Evolutionary conservation across 2,797 vertebrate species (phyloP).

Genomic region (Pagetopsis macropterus): DNA sequence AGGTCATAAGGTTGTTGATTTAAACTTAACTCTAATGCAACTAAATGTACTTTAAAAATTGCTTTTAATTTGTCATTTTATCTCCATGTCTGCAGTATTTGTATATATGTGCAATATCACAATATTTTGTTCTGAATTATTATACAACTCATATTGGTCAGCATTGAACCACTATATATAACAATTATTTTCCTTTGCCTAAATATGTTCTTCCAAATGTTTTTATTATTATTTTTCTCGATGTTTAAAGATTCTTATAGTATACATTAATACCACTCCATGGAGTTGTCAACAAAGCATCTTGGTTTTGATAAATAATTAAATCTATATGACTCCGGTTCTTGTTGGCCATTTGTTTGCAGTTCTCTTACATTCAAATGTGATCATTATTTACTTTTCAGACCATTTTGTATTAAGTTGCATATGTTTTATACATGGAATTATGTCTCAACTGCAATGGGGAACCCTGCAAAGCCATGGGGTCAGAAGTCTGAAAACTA

Average conservation of each 20-base stretch:
- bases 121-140: not conserved
- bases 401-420: not conserved
- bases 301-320: not conserved
- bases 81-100: not conserved
- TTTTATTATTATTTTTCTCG: not conserved
- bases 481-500: conserved; percentile 7
- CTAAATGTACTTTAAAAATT: not conserved
- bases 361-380: too few species aligned
- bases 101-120: not conserved
- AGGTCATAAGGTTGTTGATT: not conserved
- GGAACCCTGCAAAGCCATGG: not conserved
- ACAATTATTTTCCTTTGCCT: not conserved
- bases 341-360: not conserved
- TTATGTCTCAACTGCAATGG: not conserved
- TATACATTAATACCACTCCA: not conserved
- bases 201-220: not conserved
- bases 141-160: not conserved
- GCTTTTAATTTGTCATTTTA: not conserved
- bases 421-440: not conserved
- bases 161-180: not conserved
- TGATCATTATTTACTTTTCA: not conserved
- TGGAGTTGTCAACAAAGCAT: not conserved
- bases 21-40: not conserved
- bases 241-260: not conserved
- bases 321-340: not conserved